A percentile compares a stretch with the other conserved stretches of the same genome.
Evolutionary conservation across 2,113 vertebrate genomes (phyloP).

Genomic region (Prietella phreatophila): DNA sequence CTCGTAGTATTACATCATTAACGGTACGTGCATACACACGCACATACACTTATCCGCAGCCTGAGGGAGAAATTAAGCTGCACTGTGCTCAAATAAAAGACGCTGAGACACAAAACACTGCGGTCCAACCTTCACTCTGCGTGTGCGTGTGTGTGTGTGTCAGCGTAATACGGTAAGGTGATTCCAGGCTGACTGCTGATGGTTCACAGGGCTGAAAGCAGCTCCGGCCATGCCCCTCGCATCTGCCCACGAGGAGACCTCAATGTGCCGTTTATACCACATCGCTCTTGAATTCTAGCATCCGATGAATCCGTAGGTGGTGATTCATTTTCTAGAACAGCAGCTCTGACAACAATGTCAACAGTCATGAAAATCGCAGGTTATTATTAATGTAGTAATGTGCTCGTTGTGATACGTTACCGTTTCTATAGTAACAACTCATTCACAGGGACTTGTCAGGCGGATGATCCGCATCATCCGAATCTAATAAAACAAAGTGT

Average conservation of each 20-base stretch:
- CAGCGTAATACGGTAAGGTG: constrained; percentile 34
- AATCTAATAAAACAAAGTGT: not conserved
- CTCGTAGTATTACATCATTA: not conserved
- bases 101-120: not conserved
- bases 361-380: not conserved
- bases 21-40: constrained; percentile 1
- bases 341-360: not conserved
- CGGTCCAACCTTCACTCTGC: not conserved
- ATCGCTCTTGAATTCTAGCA: not conserved
- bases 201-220: not conserved
- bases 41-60: constrained; percentile 7
- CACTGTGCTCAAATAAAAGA: constrained; percentile 16
- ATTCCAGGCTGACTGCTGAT: constrained; percentile 13
- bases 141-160: constrained; percentile 11
- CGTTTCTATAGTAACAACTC: not conserved
- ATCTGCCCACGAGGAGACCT: not conserved
- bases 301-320: not conserved
- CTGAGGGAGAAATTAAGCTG: not conserved
- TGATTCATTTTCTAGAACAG: not conserved
- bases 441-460: not conserved
- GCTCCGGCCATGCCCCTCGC: not conserved
- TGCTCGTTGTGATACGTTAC: not conserved
- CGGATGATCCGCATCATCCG: not conserved
- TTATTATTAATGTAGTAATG: not conserved
- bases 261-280: not conserved